Base-by-base conservation (phyloP, 2,888 invertebrate species). In the Lasioglossum morio region DNA sequence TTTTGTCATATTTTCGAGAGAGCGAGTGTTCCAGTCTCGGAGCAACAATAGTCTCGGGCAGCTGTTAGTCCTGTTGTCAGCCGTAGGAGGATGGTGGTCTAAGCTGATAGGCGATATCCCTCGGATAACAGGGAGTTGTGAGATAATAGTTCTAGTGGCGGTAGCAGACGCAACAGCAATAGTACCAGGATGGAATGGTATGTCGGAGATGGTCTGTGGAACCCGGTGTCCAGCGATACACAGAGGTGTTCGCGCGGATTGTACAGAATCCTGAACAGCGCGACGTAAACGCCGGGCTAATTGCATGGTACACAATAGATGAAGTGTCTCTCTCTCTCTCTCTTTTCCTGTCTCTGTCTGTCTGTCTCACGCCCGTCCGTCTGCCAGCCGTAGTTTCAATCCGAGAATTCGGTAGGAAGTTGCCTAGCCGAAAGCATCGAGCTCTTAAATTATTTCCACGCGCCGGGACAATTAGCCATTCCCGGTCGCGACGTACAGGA, bases 271-370 rank as follows among this genome's bases (percentile, higher is more conserved):
- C 80, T 43, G 81, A 81, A 86, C 86, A 78, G 77, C 37, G 57
- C 72, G 72, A 85, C 85, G 85, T 82, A 87, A 86, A 87, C 83
- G 83, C 43, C 78, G 23, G 72, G 76, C 86, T 87, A 87, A 87
- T 87, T 86, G 83, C 83, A 75, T 34, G 66, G 69, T 75, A 81
- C 84, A 84, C 87, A 87, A 84, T 87, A 83, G 81, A 72, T 16
- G n/a, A 37, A 57, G 5, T 16, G 4, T 19, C 30, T 63, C 30
- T 48, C 19, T 19, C 48, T 19, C 46, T 43, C 4, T 48, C 43
- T 46, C 79, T 34, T 7, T 2, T 34, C 34, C n/a, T n/a, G 19
- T 60, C 37, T 76, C 77, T 27, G 40, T 23, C 37, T 40, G 46
- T 19, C 46, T 46, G 16, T 19, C 34, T 60, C 53, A n/a, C 60